phyloP scores from a whole-genome alignment of 2,797 vertebrate species.

The Poecilia velifera region DNA sequence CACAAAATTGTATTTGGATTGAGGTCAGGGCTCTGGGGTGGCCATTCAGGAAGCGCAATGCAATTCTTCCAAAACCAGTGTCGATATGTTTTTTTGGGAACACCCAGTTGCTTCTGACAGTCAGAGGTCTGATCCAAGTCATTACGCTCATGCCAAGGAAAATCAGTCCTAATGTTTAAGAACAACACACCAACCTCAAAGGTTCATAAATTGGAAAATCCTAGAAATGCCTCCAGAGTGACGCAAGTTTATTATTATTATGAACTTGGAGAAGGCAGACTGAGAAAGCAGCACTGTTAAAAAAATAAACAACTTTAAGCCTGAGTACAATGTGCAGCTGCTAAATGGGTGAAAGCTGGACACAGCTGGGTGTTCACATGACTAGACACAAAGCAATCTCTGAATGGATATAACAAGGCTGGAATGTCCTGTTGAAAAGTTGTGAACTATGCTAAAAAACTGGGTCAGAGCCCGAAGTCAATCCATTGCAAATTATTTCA shows the following conservation, averaged over 20 bases:
- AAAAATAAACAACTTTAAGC: neutral
- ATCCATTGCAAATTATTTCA: neutral
- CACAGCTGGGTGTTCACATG: neutral
- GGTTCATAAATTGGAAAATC: neutral
- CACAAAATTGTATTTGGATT: neutral
- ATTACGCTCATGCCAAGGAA: neutral
- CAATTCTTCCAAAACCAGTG: neutral
- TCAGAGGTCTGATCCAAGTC: neutral
- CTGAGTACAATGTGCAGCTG: neutral
- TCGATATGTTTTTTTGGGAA: neutral
- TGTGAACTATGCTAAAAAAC: neutral
- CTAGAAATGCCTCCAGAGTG: neutral
- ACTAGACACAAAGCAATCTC: neutral
- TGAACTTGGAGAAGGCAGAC: neutral
- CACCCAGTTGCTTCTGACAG: neutral
- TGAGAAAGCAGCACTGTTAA: neutral
- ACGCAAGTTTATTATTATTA: neutral
- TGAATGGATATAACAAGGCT: neutral
- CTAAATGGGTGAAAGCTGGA: neutral
- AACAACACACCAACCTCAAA: constrained; percentile 1
- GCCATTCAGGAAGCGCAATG: neutral
- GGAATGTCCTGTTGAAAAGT: neutral
- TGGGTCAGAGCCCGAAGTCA: neutral
- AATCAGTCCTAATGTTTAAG: neutral
- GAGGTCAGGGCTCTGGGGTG: neutral